These are phyloP conservation scores for Caenorhabditis sinica DNA, from an alignment of 2,888 invertebrate species.

Conservation along the genomic window DNA sequence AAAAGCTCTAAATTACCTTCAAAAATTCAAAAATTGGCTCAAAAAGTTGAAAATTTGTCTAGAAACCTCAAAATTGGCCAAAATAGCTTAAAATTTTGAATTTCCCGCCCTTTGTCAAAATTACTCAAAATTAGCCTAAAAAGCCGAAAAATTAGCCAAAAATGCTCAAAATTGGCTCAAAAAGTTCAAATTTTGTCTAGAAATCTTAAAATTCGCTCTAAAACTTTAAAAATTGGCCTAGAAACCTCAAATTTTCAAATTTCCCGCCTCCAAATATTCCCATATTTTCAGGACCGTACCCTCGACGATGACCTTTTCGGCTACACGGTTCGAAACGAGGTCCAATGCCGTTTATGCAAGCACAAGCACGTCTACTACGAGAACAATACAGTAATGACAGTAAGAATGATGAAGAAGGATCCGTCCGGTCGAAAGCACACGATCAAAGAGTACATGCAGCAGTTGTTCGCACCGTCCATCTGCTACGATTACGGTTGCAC, in stretches of 20 bases:
- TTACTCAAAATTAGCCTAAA: too few species aligned
- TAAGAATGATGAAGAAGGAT: constrained; percentile 60
- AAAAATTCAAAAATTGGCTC: too few species aligned
- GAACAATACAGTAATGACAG: constrained; percentile 66
- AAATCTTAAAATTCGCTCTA: too few species aligned
- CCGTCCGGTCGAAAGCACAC: constrained; percentile 42
- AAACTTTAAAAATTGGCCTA: too few species aligned
- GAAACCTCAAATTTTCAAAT: neutral
- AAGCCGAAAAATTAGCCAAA: too few species aligned
- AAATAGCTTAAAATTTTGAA: too few species aligned
- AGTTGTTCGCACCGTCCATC: constrained; percentile 48
- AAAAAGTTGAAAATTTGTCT: too few species aligned
- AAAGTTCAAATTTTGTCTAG: too few species aligned
- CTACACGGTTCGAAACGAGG: constrained; percentile 63
- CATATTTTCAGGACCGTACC: constrained; percentile 27
- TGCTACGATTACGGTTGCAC: constrained; percentile 61
- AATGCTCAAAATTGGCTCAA: too few species aligned
- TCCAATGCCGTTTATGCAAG: constrained; percentile 54
- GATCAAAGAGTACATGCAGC: constrained; percentile 64
- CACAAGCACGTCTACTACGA: constrained; percentile 66
- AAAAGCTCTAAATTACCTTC: too few species aligned
- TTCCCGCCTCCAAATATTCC: constrained; percentile 15
- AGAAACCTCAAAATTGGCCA: too few species aligned
- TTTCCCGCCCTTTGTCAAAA: too few species aligned
- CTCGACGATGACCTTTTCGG: constrained; percentile 62